phyloP scores from a whole-genome alignment of 1,140 invertebrate genomes.

The Pseudobourletiella spinata region DNA sequence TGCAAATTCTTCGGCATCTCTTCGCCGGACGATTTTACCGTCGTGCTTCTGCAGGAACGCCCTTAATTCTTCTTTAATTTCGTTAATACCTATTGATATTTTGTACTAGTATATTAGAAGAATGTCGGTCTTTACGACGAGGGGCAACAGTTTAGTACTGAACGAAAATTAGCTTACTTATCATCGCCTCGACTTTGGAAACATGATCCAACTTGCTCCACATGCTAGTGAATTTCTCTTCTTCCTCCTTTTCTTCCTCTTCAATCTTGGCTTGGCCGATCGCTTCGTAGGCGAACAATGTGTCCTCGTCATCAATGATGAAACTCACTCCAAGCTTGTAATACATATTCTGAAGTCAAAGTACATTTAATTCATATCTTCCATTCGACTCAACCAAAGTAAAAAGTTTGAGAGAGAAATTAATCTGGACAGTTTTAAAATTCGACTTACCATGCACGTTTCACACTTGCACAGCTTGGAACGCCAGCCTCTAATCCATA shows the following conservation, averaged over 20 bases:
- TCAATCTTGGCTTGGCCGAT: slow-evolving; percentile 53
- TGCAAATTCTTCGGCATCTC: slow-evolving; percentile 57
- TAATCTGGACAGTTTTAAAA: not conserved
- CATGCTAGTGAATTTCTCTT: slow-evolving; percentile 63
- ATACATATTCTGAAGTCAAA: slow-evolving; percentile 51
- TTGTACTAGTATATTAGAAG: not conserved
- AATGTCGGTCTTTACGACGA: too few relatives aligned
- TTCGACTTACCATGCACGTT: slow-evolving; percentile 41
- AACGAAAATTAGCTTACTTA: slow-evolving; percentile 42
- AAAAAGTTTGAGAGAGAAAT: not conserved
- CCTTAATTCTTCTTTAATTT: slow-evolving; percentile 67
- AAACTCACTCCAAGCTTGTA: slow-evolving; percentile 57
- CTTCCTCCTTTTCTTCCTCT: slow-evolving; percentile 35
- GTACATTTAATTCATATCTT: too few relatives aligned
- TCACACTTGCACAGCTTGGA: slow-evolving; percentile 56
- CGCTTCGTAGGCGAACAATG: slow-evolving; percentile 76
- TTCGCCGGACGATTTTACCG: not conserved
- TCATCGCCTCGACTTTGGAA: slow-evolving; percentile 74
- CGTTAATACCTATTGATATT: slow-evolving; percentile 60
- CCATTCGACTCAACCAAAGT: not conserved
- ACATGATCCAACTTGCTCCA: slow-evolving; percentile 66
- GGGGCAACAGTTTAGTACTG: not conserved
- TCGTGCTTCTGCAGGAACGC: slow-evolving; percentile 56
- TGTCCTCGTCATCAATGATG: slow-evolving; percentile 71
- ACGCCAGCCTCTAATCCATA: slow-evolving; percentile 59